Evolutionary conservation across 30 jellyfish, hydroid and myxozoan genomes (phyloP), one percentile per base, ranked within the genome.

Genomic region (Turritopsis dohrnii): DNA sequence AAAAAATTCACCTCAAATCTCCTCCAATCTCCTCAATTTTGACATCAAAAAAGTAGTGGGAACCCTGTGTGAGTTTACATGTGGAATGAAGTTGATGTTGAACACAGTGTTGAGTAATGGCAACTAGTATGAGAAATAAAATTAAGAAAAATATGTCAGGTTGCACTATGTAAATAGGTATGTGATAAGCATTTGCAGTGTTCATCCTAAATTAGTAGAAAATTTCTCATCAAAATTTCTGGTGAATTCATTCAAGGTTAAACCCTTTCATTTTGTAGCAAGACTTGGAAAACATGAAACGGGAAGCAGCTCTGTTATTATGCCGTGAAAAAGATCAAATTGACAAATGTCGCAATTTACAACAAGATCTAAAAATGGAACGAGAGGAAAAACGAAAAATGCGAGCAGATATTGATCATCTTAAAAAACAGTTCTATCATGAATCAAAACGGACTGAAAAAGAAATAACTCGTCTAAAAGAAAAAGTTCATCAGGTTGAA

Each of bases 381-480:
- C 86, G 97, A 0, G 97, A 91, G 28, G 97, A 91, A 65, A 92
- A 83, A 73, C 31, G 94, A 71, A 88, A 86, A 69, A 81, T 94
- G 96, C 86, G 87, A 84, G 86, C 96, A 76, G 99, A 94, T 76
- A 80, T 88, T 89, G 97, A 88, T 9, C 96, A 88, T 54, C 84
- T 89, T 28, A 90, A 88, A 22, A 94, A 94, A 65, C 99, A 94
- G 83, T 94, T 83, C 71, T 65, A 75, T 7, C 99, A 94, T 82
- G 99, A 94, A 84, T 86, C 92, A 22, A 94, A 94, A 71, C 71
- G 99, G 79, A 94, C 87, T 27, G 99, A 94, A 76, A 94, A 89
- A 69, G 99, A 94, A 80, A 88, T 85, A 89, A 66, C 83, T 3
- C 88, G 86, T 25, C 83, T 94, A 21, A 89, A 94, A 84, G 96